Evolutionary conservation across 2,797 vertebrate species (phyloP).

Genomic region (Typhlichthys subterraneus): DNA sequence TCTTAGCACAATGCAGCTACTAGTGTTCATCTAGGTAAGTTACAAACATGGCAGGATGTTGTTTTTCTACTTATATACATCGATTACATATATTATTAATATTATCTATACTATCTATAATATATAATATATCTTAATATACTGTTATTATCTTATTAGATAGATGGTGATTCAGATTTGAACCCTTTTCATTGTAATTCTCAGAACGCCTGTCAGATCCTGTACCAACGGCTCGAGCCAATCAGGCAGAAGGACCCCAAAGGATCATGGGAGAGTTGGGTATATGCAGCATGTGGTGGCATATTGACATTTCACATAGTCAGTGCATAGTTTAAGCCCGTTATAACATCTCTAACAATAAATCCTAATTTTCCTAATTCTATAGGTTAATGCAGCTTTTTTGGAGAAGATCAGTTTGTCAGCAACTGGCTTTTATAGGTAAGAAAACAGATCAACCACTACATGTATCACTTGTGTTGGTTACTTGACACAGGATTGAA

Average conservation of each 20-base stretch:
- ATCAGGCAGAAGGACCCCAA: conserved; percentile 80
- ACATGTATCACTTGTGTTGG: not conserved
- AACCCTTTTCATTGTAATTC: not conserved
- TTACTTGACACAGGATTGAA: too few species aligned
- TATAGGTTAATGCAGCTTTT: conserved; percentile 79
- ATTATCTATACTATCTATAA: too few species aligned
- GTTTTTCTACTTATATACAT: not conserved
- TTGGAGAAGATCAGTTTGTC: conserved; percentile 86
- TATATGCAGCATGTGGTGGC: conserved; percentile 42
- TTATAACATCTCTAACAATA: not conserved
- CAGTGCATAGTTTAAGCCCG: not conserved
- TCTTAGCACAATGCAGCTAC: too few species aligned
- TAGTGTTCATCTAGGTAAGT: too few species aligned
- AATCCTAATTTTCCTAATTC: not conserved
- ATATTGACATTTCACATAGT: not conserved
- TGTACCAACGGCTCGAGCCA: conserved; percentile 84
- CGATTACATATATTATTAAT: not conserved
- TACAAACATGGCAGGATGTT: too few species aligned
- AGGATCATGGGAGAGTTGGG: conserved; percentile 89
- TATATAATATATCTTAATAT: too few species aligned
- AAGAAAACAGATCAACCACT: not conserved
- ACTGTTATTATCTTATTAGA: too few species aligned
- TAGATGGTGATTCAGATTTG: not conserved
- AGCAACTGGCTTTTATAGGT: conserved; percentile 85
- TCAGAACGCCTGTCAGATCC: conserved; percentile 86